A percentile compares a stretch with the other conserved stretches of the same genome.
phyloP scores from a whole-genome alignment of 2,797 vertebrate species.

The Pseudochromis fuscus region DNA sequence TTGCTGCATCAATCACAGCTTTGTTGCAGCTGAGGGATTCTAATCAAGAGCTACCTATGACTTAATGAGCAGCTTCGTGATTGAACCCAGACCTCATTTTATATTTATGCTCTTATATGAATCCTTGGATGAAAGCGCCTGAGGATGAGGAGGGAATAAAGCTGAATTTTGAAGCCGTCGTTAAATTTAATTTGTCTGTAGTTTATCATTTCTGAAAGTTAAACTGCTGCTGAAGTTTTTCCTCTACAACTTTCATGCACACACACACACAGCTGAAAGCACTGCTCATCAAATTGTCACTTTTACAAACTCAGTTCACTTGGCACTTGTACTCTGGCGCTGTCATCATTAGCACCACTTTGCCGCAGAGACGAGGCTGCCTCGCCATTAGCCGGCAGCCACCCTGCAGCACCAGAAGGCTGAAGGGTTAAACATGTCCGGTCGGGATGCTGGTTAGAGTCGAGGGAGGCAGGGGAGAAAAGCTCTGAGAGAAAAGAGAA shows the following conservation, averaged over 20 bases:
- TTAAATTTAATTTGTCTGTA: constrained; percentile 57
- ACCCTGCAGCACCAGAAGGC: constrained; percentile 31
- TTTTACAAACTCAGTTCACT: constrained; percentile 56
- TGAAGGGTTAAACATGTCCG: constrained; percentile 57
- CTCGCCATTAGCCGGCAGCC: constrained; percentile 42
- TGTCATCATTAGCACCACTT: constrained; percentile 63
- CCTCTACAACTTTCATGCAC: constrained; percentile 6
- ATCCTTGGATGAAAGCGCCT: constrained; percentile 45
- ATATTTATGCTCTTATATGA: constrained; percentile 50
- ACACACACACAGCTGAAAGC: constrained; percentile 29
- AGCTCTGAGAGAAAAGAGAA: constrained; percentile 32
- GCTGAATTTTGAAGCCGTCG: constrained; percentile 21
- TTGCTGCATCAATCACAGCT: constrained; percentile 45
- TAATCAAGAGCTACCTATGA: constrained; percentile 61
- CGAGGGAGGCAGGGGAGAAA: constrained; percentile 33
- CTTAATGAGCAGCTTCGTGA: constrained; percentile 62
- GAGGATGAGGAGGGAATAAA: background rate
- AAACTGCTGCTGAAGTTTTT: constrained; percentile 37
- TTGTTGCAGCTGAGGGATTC: constrained; percentile 43
- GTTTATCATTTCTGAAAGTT: constrained; percentile 37
- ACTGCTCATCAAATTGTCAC: constrained; percentile 46
- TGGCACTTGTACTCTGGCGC: constrained; percentile 51
- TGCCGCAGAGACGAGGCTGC: constrained; percentile 43
- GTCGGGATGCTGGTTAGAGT: constrained; percentile 37
- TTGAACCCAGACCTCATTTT: constrained; percentile 55